phyloP scores from a whole-genome alignment of 2,797 vertebrate species.

The Coracias cyanogaster region DNA sequence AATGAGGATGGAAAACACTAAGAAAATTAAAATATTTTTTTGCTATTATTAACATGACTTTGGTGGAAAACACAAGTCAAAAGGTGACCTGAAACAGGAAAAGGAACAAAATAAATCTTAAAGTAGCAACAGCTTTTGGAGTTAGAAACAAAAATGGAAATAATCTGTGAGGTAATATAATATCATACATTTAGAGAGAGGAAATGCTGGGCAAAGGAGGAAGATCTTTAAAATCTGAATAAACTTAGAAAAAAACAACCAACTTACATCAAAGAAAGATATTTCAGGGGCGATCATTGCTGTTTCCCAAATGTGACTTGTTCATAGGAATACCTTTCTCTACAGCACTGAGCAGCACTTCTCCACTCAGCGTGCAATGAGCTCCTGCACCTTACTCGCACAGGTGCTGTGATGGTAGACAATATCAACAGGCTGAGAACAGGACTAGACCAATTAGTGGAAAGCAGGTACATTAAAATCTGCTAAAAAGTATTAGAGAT shows the following conservation, averaged over 20 bases:
- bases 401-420: fast-evolving
- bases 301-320: background rate
- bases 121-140: background rate
- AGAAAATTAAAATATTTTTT: background rate
- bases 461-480: background rate
- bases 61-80: background rate
- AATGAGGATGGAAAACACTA: background rate
- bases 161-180: background rate
- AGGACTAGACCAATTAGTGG: background rate
- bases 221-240: background rate
- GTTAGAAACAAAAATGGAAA: background rate
- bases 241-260: background rate
- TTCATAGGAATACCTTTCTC: background rate
- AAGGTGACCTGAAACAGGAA: slow-evolving; percentile 9
- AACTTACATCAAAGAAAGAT: background rate
- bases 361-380: background rate
- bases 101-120: slow-evolving; percentile 36
- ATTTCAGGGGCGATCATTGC: background rate
- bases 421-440: background rate
- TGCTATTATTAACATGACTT: background rate
- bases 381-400: background rate
- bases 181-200: background rate
- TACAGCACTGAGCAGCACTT: background rate
- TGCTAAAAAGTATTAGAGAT: background rate
- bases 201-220: background rate